phyloP scores from a whole-genome alignment of 2,113 vertebrate genomes.

The Stictonetta naevosa region DNA sequence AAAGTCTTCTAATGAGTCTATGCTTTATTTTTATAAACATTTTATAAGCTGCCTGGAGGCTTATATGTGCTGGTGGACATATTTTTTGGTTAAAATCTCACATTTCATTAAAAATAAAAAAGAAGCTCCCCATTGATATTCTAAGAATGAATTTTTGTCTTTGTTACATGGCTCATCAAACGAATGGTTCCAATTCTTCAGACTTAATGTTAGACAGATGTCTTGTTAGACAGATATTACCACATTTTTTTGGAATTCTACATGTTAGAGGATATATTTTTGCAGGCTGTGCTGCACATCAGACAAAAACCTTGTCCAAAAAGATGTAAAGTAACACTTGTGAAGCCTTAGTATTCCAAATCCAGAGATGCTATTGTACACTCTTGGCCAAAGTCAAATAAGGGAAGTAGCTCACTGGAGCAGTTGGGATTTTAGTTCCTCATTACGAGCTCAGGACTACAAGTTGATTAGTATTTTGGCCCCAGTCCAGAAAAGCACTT shows the following conservation, averaged over 20 bases:
- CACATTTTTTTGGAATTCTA: constrained; percentile 8
- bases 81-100: constrained; percentile 41
- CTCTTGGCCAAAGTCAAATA: constrained; percentile 5
- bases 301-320: constrained; percentile 20
- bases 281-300: constrained; percentile 1
- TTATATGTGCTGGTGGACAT: neutral
- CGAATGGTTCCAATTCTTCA: constrained; percentile 39
- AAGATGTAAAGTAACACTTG: constrained; percentile 46
- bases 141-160: constrained; percentile 48
- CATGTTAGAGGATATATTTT: constrained; percentile 29
- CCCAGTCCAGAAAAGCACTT: constrained; percentile 33
- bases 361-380: neutral
- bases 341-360: constrained; percentile 18
- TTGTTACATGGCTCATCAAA: constrained; percentile 32
- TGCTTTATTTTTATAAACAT: constrained; percentile 27
- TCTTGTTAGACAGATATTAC: neutral
- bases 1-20: constrained; percentile 50
- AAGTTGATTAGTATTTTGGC: constrained; percentile 22
- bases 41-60: constrained; percentile 31
- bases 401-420: neutral
- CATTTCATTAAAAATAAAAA: constrained; percentile 12
- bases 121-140: neutral
- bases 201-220: constrained; percentile 59
- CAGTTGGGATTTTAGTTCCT: neutral
- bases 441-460: neutral